Base-by-base conservation (phyloP, 2,888 invertebrate genomes). In the Leuctra nigra region DNA sequence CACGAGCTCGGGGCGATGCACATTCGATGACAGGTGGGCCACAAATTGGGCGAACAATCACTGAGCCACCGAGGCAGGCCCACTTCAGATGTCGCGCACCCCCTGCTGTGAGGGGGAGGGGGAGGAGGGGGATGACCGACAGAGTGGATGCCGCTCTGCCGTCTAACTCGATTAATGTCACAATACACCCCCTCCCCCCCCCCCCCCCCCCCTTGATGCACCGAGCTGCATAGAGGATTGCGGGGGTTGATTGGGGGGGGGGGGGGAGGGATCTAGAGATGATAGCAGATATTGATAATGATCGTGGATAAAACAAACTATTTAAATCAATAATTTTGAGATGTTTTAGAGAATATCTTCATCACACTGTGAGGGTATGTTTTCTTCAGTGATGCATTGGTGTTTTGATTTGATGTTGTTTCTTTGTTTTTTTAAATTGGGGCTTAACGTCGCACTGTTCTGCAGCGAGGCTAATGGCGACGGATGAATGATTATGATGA, bases 71-170 rank as follows among this genome's bases (percentile, higher is more conserved):
- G 39, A 20, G 39, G 39, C 39, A 18, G 23, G 23, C 44, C 44
- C 44, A 44, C 44, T 44, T 44, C 44, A 44, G 44, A 44, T 44
- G 44, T 44, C 44, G 23, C 44, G 22, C 44, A 22, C n/a, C n/a
- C n/a, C n/a, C n/a, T n/a, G n/a, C n/a, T n/a, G n/a, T n/a, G n/a
- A n/a, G n/a, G n/a, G n/a, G n/a, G n/a, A n/a, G n/a, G n/a, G n/a
- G n/a, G n/a, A n/a, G n/a, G n/a, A n/a, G n/a, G 22, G 11, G 44
- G 44, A 18, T 29, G 22, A 23, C 7, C 29, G 29, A n/a, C n/a
- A n/a, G 6, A 29, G 29, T 29, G 7, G 11, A 29, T 11, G 22
- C 44, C 13, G 6, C 44, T 20, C 44, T 23, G 18, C 23, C 44
- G n/a, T 11, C 41, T 14, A 4, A n/a, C 16, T 14, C 41, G 11